These are phyloP conservation scores for Potamarius usumacintae DNA, from an alignment of 2,113 vertebrate species.

Conservation along the genomic window DNA sequence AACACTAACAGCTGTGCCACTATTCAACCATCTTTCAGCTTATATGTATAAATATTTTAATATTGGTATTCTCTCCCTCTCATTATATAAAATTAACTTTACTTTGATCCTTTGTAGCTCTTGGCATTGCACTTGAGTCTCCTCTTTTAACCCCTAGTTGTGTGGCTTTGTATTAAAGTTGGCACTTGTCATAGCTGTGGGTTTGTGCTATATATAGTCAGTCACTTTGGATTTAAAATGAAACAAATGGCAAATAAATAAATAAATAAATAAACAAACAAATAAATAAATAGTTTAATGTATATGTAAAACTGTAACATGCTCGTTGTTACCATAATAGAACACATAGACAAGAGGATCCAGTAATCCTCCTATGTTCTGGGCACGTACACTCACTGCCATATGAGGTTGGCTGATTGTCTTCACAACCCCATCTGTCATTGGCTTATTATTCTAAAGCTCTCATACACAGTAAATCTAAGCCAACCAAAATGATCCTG, in stretches of 20 bases:
- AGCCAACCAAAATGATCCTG: conserved; percentile 43
- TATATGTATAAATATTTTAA: neutral
- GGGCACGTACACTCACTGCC: conserved; percentile 27
- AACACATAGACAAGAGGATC: conserved; percentile 25
- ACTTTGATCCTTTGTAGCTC: neutral
- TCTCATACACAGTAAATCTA: conserved; percentile 32
- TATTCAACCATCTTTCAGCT: neutral
- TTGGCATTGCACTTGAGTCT: neutral
- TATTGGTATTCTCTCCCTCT: neutral
- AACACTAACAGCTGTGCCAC: neutral
- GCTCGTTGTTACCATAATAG: conserved; percentile 28
- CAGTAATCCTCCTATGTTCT: conserved; percentile 49
- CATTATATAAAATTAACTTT: neutral
- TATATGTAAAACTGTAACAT: conserved; percentile 15
- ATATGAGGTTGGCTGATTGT: conserved; percentile 50
- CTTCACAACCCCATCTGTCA: conserved; percentile 52
- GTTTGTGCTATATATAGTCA: neutral
- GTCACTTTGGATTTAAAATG: neutral
- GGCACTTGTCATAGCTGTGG: neutral
- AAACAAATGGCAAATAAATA: neutral
- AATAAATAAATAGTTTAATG: neutral
- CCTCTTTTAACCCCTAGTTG: neutral
- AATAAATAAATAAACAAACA: neutral
- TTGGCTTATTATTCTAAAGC: conserved; percentile 44
- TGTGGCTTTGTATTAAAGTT: neutral